These are phyloP conservation scores for Cliona cf. orientalis DNA, from an alignment of 37 sponge, comb jelly and placozoan species.

Conservation along the genomic window DNA sequence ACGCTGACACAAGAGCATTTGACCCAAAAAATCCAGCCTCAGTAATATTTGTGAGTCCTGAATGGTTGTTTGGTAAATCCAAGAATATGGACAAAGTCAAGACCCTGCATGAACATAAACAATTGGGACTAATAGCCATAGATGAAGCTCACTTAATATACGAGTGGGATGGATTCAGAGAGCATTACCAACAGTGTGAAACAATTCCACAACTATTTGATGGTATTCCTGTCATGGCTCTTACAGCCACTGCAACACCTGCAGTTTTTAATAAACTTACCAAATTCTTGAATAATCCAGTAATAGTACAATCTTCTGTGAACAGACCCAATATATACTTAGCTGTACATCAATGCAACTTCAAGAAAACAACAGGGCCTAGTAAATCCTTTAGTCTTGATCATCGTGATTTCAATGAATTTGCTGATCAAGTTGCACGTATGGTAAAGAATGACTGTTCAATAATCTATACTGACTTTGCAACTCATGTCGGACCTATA, in stretches of 20 bases:
- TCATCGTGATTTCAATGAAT: not conserved
- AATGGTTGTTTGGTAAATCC: not conserved
- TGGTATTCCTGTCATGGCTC: not conserved
- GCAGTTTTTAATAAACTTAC: not conserved
- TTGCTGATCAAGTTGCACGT: not conserved
- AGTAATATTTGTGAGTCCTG: not conserved
- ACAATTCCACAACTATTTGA: not conserved
- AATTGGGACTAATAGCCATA: no score
- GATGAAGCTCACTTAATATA: no score
- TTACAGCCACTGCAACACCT: slow-evolving; percentile 14
- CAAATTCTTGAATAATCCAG: not conserved
- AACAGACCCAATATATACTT: not conserved
- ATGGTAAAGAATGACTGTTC: not conserved
- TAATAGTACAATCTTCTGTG: not conserved
- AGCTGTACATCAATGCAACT: not conserved
- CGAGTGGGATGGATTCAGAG: slow-evolving; percentile 6
- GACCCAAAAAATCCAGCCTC: not conserved
- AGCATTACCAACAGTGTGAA: not conserved
- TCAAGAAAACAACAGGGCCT: not conserved
- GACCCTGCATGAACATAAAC: not conserved
- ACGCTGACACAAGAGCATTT: not conserved
- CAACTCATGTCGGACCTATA: slow-evolving; percentile 16
- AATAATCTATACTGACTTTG: slow-evolving; percentile 49
- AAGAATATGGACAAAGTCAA: not conserved
- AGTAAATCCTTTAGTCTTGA: not conserved